A percentile compares a stretch with the other conserved stretches of the same genome.
Conservation (phyloP, 2,888 invertebrate species). For the Ischnura elegans region DNA sequence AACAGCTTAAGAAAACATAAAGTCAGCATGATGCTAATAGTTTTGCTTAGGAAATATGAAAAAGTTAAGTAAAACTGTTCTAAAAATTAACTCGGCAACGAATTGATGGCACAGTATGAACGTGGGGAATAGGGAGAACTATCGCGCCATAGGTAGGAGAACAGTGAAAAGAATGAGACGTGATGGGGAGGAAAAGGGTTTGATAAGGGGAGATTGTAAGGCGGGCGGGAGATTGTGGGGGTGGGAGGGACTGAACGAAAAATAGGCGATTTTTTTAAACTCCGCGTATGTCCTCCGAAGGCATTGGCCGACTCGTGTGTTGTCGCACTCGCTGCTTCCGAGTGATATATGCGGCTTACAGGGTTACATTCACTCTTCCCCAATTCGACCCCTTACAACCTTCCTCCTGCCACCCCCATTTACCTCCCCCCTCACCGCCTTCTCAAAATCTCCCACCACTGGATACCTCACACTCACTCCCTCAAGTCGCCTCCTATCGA, state of each 20-base stretch:
- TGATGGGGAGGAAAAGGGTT: conserved; percentile 70
- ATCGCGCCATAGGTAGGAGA: neutral
- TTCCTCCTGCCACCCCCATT: conserved; percentile 69
- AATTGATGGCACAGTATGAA: too few species aligned
- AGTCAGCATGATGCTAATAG: too few species aligned
- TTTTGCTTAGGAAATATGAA: too few species aligned
- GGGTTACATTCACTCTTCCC: conserved; percentile 63
- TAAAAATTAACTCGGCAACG: too few species aligned
- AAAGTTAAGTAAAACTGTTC: too few species aligned
- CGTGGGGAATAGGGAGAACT: too few species aligned
- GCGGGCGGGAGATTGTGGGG: conserved; percentile 58
- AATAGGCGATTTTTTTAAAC: conserved; percentile 70
- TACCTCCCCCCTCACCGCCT: neutral
- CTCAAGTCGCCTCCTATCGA: neutral
- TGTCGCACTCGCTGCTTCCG: conserved; percentile 65
- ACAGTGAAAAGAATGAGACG: conserved; percentile 68
- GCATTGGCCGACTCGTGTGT: conserved; percentile 76
- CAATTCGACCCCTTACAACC: conserved; percentile 57
- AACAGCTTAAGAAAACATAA: too few species aligned
- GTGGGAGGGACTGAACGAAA: conserved; percentile 71
- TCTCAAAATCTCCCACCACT: neutral
- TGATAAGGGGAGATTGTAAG: conserved; percentile 71
- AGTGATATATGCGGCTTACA: conserved; percentile 64
- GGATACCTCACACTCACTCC: neutral
- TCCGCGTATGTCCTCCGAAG: conserved; percentile 54